These are phyloP conservation scores for Vulpes lagopus DNA, from an alignment of 2,113 vertebrate genomes.

Conservation along the genomic window DNA sequence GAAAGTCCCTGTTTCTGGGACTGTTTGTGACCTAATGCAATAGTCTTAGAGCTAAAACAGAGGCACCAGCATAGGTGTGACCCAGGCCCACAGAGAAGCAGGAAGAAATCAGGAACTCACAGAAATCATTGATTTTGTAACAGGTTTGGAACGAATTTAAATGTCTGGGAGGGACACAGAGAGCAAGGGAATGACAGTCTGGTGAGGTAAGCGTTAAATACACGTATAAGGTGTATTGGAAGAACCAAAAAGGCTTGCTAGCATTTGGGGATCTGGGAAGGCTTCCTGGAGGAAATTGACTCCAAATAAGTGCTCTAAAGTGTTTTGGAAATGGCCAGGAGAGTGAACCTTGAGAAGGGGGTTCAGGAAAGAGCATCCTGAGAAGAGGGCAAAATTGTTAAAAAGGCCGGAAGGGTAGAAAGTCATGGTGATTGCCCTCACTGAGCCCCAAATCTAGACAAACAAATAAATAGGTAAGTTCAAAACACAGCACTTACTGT, in stretches of 20 bases:
- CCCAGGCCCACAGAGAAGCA: neutral
- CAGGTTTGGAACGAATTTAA: neutral
- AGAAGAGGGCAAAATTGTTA: neutral
- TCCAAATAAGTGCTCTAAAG: neutral
- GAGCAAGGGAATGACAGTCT: neutral
- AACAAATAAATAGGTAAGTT: neutral
- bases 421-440: neutral
- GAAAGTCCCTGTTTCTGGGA: neutral
- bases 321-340: neutral
- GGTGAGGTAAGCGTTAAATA: neutral
- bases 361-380: neutral
- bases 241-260: neutral
- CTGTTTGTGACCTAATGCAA: neutral
- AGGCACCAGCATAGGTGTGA: neutral
- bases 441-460: neutral
- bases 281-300: constrained; percentile 12
- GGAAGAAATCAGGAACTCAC: neutral
- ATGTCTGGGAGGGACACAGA: neutral
- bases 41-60: neutral
- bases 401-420: neutral
- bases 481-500: neutral
- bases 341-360: neutral
- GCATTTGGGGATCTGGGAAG: neutral
- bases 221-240: neutral
- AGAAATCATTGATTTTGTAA: neutral